Conservation (phyloP, 2,113 vertebrate species). For the Pterocles orientalis region DNA sequence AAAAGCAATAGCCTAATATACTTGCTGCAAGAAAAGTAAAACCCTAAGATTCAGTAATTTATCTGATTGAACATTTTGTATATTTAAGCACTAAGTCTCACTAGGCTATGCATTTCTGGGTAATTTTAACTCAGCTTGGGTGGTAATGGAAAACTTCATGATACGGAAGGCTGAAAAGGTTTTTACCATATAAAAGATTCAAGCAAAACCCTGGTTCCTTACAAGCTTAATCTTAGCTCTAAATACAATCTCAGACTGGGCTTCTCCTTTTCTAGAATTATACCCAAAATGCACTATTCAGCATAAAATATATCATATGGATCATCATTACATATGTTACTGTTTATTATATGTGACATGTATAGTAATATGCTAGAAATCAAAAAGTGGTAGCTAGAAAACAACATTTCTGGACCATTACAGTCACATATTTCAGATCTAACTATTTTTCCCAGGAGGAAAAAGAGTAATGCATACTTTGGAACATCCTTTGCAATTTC, state of each 20-base stretch:
- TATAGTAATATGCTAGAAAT: neutral
- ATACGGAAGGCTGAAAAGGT: neutral
- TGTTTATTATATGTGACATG: neutral
- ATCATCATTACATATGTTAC: neutral
- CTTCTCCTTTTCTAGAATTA: neutral
- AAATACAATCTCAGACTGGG: neutral
- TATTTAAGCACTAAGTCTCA: constrained; percentile 62
- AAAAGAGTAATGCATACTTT: neutral
- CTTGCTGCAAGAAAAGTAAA: constrained; percentile 58
- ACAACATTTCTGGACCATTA: neutral
- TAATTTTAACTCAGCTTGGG: neutral
- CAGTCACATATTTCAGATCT: fast-evolving
- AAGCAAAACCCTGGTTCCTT: neutral
- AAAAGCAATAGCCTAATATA: constrained; percentile 64
- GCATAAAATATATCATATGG: neutral
- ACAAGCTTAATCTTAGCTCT: neutral
- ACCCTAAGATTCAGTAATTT: constrained; percentile 54
- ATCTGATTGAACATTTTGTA: constrained; percentile 40
- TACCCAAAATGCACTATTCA: neutral
- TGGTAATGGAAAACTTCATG: neutral
- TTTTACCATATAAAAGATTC: neutral
- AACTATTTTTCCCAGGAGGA: neutral
- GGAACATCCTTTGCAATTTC: neutral
- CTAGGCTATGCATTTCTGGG: neutral
- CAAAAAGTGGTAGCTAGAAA: neutral